These are phyloP conservation scores for Ageneiosus marmoratus DNA, from an alignment of 2,113 vertebrate species.

Conservation along the genomic window DNA sequence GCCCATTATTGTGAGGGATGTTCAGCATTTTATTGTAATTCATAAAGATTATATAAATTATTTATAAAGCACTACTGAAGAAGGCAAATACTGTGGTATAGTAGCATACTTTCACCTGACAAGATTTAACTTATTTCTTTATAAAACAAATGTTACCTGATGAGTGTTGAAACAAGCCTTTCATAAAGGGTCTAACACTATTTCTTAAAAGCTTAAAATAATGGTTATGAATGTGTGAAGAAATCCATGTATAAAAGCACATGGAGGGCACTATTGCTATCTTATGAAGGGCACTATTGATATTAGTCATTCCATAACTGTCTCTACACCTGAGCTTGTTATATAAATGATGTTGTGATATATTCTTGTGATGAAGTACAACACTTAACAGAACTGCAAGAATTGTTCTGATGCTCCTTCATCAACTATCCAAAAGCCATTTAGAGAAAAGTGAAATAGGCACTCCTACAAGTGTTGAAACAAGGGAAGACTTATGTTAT, in stretches of 20 bases:
- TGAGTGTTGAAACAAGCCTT: too few relatives aligned
- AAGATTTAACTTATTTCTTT: too few relatives aligned
- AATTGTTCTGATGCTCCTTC: neutral
- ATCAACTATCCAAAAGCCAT: neutral
- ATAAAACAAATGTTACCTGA: too few relatives aligned
- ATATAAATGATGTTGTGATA: neutral
- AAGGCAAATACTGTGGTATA: neutral
- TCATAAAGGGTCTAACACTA: too few relatives aligned
- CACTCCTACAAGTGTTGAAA: neutral
- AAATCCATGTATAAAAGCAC: too few relatives aligned
- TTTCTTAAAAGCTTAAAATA: too few relatives aligned
- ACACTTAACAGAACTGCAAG: neutral
- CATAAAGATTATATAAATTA: neutral
- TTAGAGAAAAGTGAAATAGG: neutral
- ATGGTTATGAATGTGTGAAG: too few relatives aligned
- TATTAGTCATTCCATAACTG: neutral
- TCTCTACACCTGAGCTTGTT: neutral
- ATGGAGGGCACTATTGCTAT: too few relatives aligned
- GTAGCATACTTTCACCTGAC: too few relatives aligned
- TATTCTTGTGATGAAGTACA: neutral
- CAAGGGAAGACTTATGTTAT: neutral
- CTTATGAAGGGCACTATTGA: neutral
- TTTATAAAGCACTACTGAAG: neutral
- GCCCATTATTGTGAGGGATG: neutral
- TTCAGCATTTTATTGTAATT: neutral